Evolutionary conservation across 2,113 vertebrate genomes (phyloP).

Genomic region (Sprattus sprattus): DNA sequence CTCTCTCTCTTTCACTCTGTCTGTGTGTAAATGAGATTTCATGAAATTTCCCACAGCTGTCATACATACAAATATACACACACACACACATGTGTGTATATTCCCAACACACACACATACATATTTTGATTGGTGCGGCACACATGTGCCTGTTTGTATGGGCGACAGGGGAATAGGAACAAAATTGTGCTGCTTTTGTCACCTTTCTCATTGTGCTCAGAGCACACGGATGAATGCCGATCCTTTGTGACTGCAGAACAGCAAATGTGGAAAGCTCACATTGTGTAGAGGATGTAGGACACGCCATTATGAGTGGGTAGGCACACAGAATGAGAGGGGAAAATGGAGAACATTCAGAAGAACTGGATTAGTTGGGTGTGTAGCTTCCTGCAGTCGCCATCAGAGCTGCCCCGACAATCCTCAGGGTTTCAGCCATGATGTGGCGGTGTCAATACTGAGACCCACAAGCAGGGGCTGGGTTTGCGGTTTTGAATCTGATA

Average conservation of each 20-base stretch:
- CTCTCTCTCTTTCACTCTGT: neutral
- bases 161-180: neutral
- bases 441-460: no score
- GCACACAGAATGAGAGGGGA: neutral
- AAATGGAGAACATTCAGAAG: neutral
- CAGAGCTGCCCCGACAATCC: no score
- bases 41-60: neutral
- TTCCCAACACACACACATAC: conserved; percentile 7
- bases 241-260: neutral
- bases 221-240: neutral
- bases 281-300: neutral
- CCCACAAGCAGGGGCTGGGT: no score
- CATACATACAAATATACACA: neutral
- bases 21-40: neutral
- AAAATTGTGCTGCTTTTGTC: neutral
- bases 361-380: neutral
- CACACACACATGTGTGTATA: neutral
- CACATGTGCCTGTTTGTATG: neutral
- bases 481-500: no score
- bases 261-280: neutral
- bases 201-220: neutral
- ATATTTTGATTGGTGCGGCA: neutral
- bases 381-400: no score
- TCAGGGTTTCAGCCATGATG: no score
- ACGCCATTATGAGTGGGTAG: neutral